A percentile compares a stretch with the other conserved stretches of the same genome.
These are phyloP conservation scores for Puntigrus tetrazona DNA, from an alignment of 2,113 vertebrate species.

Conservation along the genomic window DNA sequence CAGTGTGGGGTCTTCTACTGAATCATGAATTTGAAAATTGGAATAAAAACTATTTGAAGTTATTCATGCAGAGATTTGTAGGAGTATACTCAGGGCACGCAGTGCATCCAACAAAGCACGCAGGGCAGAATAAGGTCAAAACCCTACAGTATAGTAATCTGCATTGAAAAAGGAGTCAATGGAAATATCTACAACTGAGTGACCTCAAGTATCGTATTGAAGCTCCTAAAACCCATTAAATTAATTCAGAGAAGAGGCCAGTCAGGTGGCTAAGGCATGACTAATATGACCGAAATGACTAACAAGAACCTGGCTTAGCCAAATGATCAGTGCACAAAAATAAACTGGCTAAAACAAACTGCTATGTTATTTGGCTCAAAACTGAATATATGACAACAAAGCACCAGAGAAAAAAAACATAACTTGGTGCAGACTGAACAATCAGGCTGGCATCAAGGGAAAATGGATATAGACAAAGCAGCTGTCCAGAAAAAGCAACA, in stretches of 20 bases:
- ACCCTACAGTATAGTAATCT: background rate
- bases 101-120: background rate
- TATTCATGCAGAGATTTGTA: background rate
- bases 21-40: conserved; percentile 12
- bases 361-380: background rate
- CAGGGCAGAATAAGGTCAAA: background rate
- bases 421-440: background rate
- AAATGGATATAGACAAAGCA: background rate
- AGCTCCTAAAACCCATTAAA: background rate
- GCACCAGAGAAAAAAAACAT: background rate
- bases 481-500: background rate
- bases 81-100: background rate
- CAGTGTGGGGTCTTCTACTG: background rate
- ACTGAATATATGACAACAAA: background rate
- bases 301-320: background rate
- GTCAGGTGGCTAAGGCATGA: background rate
- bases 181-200: background rate
- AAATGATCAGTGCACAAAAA: background rate
- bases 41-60: conserved; percentile 3
- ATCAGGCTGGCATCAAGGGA: background rate
- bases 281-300: background rate
- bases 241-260: background rate
- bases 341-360: background rate
- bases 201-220: background rate
- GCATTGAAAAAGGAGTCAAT: background rate